A percentile compares a stretch with the other conserved stretches of the same genome.
Evolutionary conservation across 2,888 invertebrate species (phyloP).

Genomic region (Tortricodes alternella): DNA sequence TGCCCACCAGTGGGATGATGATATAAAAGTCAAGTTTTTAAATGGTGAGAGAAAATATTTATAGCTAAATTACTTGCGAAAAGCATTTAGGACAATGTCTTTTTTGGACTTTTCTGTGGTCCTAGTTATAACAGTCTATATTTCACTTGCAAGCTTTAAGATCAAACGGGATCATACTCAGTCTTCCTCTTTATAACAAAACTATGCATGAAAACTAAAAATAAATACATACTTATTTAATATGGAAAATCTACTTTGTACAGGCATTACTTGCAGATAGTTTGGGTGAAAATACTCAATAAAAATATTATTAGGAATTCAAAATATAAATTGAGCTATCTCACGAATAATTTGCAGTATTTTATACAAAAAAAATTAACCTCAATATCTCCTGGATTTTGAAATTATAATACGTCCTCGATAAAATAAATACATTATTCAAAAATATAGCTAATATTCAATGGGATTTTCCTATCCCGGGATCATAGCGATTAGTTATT

Average conservation of each 20-base stretch:
- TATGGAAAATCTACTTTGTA: slow-evolving; percentile 8
- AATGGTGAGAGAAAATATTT: too few relatives aligned
- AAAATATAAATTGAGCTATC: too few relatives aligned
- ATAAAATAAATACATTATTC: background rate
- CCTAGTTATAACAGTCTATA: too few relatives aligned
- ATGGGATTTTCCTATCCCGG: background rate
- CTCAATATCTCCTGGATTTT: background rate
- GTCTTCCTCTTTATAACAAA: slow-evolving; percentile 25
- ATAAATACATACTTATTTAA: slow-evolving; percentile 17
- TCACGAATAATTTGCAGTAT: background rate
- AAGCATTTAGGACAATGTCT: too few relatives aligned
- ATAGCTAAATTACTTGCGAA: too few relatives aligned
- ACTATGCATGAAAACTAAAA: slow-evolving; percentile 1
- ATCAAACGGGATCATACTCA: slow-evolving; percentile 9
- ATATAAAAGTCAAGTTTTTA: too few relatives aligned
- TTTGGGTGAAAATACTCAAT: background rate
- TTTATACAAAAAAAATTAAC: background rate
- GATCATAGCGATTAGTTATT: too few relatives aligned
- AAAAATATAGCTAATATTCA: background rate
- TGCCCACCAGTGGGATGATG: too few relatives aligned
- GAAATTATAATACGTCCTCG: too few relatives aligned
- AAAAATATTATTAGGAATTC: background rate
- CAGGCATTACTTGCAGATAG: background rate
- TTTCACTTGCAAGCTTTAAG: background rate
- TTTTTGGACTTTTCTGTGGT: too few relatives aligned